Evolutionary conservation across 1,140 invertebrate genomes (phyloP), one percentile per base, ranked within the genome.

Genomic region (Choristoneura fumiferana): DNA sequence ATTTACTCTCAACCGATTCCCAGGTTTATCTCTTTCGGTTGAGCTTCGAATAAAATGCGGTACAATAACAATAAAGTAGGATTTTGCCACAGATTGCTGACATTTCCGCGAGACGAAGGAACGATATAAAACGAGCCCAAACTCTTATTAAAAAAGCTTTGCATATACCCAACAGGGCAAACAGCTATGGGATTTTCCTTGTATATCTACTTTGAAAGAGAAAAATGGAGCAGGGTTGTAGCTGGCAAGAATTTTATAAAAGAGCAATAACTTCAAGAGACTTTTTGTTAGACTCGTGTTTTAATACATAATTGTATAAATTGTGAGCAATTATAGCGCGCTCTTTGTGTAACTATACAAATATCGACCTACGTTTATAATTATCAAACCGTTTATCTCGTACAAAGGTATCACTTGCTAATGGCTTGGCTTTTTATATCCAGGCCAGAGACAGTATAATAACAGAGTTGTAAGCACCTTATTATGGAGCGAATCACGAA

Each of bases 51-150:
- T 85, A 84, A 84, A 57, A 85, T 76, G 80, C 77, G 78, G 76
- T 74, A 84, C 80, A 82, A 80, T 84, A 86, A 86, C 81, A 85
- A 85, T 85, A 86, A 88, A 88, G 79, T 78, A 78, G 83, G 82
- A 83, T 86, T 88, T 84, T 69, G 71, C 70, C 73, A 71, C 78
- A 85, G 83, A 86, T 88, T 81, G 79, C 83, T 83, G 83, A 86
- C 85, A 85, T 86, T 84, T 84, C 80, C 76, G 69, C 65, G 74
- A 82, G 74, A 81, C 78, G 75, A 66, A 80, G 79, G 73, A 69
- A 78, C 74, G 71, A 65, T 71, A 76, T 81, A 84, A 80, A 78
- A 65, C 67, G 63, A 34, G 61, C 70, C 69, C 64, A 70, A 76
- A 77, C 69, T 84, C 76, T 85, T 87, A 86, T 86, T 87, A 86